phyloP scores from a whole-genome alignment of 2,113 vertebrate species.

The Mixornis gularis region DNA sequence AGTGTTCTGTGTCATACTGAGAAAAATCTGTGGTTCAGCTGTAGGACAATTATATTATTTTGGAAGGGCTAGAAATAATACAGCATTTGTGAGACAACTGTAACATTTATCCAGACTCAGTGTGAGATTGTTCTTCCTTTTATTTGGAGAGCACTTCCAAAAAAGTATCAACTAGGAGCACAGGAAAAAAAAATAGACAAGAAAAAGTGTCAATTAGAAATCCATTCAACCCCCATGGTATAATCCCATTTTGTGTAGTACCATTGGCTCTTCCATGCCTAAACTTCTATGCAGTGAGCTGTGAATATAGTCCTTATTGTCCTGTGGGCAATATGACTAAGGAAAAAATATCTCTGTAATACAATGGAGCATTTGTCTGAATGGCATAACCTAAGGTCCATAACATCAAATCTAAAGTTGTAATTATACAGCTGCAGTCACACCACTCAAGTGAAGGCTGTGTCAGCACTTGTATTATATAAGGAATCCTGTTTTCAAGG shows the following conservation, averaged over 20 bases:
- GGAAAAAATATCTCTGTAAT: neutral
- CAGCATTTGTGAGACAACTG: slow-evolving; percentile 51
- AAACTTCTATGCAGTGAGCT: neutral
- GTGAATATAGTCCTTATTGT: slow-evolving; percentile 17
- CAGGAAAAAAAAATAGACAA: neutral
- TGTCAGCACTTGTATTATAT: slow-evolving; percentile 26
- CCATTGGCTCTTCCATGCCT: neutral
- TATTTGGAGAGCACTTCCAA: slow-evolving; percentile 36
- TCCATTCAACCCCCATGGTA: slow-evolving; percentile 31
- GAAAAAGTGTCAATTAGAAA: slow-evolving; percentile 27
- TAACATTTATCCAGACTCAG: slow-evolving; percentile 52
- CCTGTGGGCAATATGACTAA: slow-evolving; percentile 7
- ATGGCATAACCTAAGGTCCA: neutral
- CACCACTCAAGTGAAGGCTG: slow-evolving; percentile 22
- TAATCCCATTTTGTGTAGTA: slow-evolving; percentile 4
- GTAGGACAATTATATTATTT: slow-evolving; percentile 52
- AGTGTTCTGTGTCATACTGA: slow-evolving; percentile 69
- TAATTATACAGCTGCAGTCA: slow-evolving; percentile 55
- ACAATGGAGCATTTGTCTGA: slow-evolving; percentile 26
- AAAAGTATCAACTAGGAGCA: slow-evolving; percentile 48
- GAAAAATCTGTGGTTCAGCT: slow-evolving; percentile 68
- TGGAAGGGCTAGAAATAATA: slow-evolving; percentile 57
- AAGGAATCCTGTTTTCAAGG: slow-evolving; percentile 34
- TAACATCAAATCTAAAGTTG: slow-evolving; percentile 40
- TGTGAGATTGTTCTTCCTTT: slow-evolving; percentile 56